Evolutionary conservation across 2,113 vertebrate species (phyloP), one percentile per base, ranked within the genome.

Genomic region (Ammospiza caudacuta): DNA sequence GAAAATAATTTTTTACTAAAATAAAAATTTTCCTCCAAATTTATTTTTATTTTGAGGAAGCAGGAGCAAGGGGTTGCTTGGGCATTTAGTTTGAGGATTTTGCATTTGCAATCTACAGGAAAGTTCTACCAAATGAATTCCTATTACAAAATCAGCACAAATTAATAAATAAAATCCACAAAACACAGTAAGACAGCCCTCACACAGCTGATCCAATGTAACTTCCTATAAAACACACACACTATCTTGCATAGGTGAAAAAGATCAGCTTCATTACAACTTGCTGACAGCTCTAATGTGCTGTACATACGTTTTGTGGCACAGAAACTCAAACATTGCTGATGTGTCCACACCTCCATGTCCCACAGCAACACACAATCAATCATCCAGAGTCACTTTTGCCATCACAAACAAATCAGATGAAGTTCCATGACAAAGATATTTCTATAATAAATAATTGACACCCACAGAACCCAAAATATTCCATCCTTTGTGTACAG

Each of bases 91-190:
- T 12, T 44, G 23, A 54, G 33, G 27, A 57, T 57, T 89, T 82
- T 43, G 21, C 18, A 47, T 35, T 75, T 92, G 43, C 51, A 58
- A 14, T 70, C 69, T 59, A 39, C 24, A 51, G 29, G 29, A 93
- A 95, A 92, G 55, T 73, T 82, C 79, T 83, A 91, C 72, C 80
- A 86, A 90, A 90, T 81, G 13, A 93, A 94, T 91, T 95, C 66
- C 75, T 49, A 68, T 70, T 64, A 81, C 41, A 76, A 64, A 37
- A 72, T 43, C 52, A 79, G 39, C 11, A 4, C 68, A 92, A 94
- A 51, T 41, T 28, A 84, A 79, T 52, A 87, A 77, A 79, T 37
- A 75, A 89, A 91, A 92, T 9, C 17, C 81, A 55, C 10, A 41
- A 91, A 66, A 43, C 4, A 28, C 19, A 46, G 35, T 15, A 47